These are phyloP conservation scores for Agrilus mali DNA, from an alignment of 2,888 invertebrate genomes.

Conservation along the genomic window DNA sequence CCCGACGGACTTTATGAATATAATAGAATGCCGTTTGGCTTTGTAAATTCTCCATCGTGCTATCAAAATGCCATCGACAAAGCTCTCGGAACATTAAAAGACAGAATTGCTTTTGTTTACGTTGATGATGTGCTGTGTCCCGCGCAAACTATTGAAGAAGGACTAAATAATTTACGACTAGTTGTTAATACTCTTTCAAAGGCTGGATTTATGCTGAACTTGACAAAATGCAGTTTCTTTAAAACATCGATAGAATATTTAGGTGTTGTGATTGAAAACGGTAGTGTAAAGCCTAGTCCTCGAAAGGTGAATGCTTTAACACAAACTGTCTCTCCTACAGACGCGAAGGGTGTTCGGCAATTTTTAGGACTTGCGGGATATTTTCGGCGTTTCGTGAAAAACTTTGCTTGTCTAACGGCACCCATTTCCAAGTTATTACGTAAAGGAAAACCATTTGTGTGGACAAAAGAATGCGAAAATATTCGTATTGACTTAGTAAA, in stretches of 20 bases:
- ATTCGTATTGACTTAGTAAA: background rate
- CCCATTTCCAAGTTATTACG: slow-evolving; percentile 1
- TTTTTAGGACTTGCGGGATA: slow-evolving; percentile 2
- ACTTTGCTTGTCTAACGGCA: background rate
- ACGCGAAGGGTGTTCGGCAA: too few relatives aligned
- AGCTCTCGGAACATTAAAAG: slow-evolving; percentile 1
- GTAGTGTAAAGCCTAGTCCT: slow-evolving; percentile 9
- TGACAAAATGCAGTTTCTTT: too few relatives aligned
- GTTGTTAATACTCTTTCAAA: too few relatives aligned
- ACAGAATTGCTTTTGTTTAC: slow-evolving; percentile 6
- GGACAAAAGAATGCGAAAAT: background rate
- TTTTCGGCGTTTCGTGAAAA: slow-evolving; percentile 1
- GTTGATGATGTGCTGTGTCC: slow-evolving; percentile 13
- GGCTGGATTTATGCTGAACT: too few relatives aligned
- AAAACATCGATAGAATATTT: slow-evolving; percentile 12
- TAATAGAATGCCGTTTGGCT: slow-evolving; percentile 13
- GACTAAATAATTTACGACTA: too few relatives aligned
- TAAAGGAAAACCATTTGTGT: background rate
- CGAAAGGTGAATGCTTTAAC: slow-evolving; percentile 12
- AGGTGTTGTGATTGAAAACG: slow-evolving; percentile 10
- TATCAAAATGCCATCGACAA: slow-evolving; percentile 16
- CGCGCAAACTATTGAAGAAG: too few relatives aligned
- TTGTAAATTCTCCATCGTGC: slow-evolving; percentile 10
- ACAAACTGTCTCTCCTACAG: slow-evolving; percentile 7
- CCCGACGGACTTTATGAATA: slow-evolving; percentile 11